phyloP scores from a whole-genome alignment of 2,113 vertebrate species.

The Sclerurus mexicanus region DNA sequence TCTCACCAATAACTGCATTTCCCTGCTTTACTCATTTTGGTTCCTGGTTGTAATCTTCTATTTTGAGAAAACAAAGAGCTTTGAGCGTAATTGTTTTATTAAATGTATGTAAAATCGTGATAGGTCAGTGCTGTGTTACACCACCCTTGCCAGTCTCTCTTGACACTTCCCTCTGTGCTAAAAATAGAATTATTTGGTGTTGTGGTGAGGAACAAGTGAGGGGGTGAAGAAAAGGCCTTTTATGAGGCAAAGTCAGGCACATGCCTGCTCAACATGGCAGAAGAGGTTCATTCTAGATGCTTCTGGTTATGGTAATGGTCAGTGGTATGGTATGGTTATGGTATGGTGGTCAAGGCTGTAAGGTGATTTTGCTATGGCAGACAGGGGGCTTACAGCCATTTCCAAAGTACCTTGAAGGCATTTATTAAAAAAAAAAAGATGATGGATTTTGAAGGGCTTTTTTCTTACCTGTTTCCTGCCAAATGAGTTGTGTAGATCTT shows the following conservation, averaged over 20 bases:
- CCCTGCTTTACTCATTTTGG: not conserved
- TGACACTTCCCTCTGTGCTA: not conserved
- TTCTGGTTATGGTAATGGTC: not conserved
- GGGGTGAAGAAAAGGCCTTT: not conserved
- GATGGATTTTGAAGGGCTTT: not conserved
- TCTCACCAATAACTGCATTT: not conserved
- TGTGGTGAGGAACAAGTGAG: not conserved
- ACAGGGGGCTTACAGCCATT: not conserved
- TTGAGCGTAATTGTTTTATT: not conserved
- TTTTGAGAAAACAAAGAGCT: conserved; percentile 9
- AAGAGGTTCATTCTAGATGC: not conserved
- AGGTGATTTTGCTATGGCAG: not conserved
- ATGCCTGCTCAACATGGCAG: not conserved
- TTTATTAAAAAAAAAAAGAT: not conserved
- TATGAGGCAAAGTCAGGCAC: not conserved
- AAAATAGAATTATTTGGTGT: not conserved
- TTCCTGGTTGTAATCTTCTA: not conserved
- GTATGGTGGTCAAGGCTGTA: not conserved
- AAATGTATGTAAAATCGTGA: not conserved
- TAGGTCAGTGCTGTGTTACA: not conserved
- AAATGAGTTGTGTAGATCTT: not conserved
- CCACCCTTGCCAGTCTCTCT: not conserved
- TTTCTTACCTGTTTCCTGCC: not conserved
- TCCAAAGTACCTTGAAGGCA: not conserved
- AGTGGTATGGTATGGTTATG: no score